Base-by-base conservation (phyloP, 1,140 invertebrate species). In the Apis laboriosa region DNA sequence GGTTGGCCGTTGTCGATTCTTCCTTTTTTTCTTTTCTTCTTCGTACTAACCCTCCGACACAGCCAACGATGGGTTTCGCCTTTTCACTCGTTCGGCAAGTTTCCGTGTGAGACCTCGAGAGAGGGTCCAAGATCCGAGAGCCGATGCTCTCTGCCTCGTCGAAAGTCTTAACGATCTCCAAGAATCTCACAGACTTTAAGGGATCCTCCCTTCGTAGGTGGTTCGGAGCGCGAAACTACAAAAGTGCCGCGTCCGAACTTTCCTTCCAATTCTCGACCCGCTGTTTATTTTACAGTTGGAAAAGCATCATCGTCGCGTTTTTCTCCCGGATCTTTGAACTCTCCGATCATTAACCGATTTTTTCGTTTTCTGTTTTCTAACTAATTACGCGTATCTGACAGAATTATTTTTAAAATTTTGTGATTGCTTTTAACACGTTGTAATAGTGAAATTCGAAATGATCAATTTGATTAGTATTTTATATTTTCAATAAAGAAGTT, bases 121-220 rank as follows among this genome's bases (percentile, higher is more conserved):
- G 21, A 53, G 53, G 51, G 66, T 55, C 77, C 43, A 21, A 82
- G 71, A 88, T 80, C 66, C 78, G 43, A 55, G 78, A 72, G 78
- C 76, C 63, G 74, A 72, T 83, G 74, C 80, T 63, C n/a, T 43
- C 24, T 70, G 61, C 43, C 82, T 87, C 86, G 77, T 87, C 81
- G 77, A 87, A 87, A 87, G 85, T 87, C 86, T 87, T 87, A 87
- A 87, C 85, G 85, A 87, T 84, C 85, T 60, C 85, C 56, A 64
- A 77, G 77, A 87, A 49, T 87, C 34, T 76, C 77, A 17, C 51
- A 73, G 70, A 66, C 74, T 80, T 80, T 78, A 85, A 63, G 19
- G 61, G 71, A 34, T 66, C 43, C 71, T 43, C 66, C 76, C 73
- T 21, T 49, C 56, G 80, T 72, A 78, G 84, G 51, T 86, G 77